phyloP scores from a whole-genome alignment of 1,140 invertebrate species.

The Lasioglossum albipes region DNA sequence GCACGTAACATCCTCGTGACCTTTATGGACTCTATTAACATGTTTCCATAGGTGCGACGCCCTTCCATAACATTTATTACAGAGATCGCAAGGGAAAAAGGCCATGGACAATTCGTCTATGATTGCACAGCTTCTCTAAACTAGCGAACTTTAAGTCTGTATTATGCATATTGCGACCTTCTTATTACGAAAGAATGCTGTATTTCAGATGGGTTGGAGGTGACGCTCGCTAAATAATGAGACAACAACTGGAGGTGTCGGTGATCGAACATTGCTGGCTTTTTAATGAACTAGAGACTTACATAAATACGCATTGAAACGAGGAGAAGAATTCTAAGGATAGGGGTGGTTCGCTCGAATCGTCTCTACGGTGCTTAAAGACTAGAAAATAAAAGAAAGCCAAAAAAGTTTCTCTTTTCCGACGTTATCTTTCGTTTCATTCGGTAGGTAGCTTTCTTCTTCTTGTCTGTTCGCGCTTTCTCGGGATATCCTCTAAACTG shows the following conservation, averaged over 20 bases:
- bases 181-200: no score
- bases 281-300: background rate
- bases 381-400: constrained; percentile 6
- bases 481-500: no score
- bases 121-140: constrained; percentile 81
- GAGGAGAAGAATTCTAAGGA: background rate
- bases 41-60: constrained; percentile 85
- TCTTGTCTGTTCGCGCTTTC: no score
- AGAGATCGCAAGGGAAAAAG: constrained; percentile 84
- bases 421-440: background rate
- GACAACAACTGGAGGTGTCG: background rate
- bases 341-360: background rate
- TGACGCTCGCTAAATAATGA: background rate
- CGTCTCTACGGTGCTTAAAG: constrained; percentile 1
- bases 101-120: constrained; percentile 80
- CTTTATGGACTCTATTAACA: constrained; percentile 83
- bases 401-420: background rate
- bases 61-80: constrained; percentile 83
- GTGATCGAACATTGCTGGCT: background rate
- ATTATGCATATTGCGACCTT: no score
- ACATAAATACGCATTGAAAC: constrained; percentile 4
- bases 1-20: constrained; percentile 83
- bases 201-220: background rate
- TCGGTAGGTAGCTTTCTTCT: background rate
- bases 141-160: constrained; percentile 75